phyloP scores from a whole-genome alignment of 2,113 vertebrate genomes.

The Cacatua alba region DNA sequence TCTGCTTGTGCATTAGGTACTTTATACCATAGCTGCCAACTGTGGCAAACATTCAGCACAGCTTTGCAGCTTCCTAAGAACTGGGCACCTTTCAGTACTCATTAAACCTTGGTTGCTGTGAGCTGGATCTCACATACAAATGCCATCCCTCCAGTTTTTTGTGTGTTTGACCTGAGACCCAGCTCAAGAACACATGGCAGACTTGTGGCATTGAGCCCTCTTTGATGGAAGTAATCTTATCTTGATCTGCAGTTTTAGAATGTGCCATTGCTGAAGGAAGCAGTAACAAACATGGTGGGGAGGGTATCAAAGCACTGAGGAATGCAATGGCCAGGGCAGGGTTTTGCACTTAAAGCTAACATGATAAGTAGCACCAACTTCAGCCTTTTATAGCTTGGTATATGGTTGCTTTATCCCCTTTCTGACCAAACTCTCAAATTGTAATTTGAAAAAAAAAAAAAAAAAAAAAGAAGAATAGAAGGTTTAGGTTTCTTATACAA shows the following conservation, averaged over 20 bases:
- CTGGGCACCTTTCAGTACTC: neutral
- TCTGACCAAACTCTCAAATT: neutral
- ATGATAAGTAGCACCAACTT: neutral
- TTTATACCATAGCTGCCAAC: no score
- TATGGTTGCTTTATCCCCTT: neutral
- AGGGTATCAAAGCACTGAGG: neutral
- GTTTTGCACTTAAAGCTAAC: neutral
- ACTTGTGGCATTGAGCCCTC: neutral
- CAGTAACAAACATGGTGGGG: neutral
- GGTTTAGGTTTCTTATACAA: neutral
- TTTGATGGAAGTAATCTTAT: neutral
- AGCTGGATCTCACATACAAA: neutral
- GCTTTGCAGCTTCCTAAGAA: neutral
- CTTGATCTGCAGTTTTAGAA: neutral
- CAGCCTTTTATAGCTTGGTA: neutral
- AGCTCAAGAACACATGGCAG: fast-evolving
- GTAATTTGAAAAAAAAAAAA: neutral
- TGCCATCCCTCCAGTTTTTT: neutral
- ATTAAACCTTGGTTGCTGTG: neutral
- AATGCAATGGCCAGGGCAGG: neutral
- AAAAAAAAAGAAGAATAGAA: neutral
- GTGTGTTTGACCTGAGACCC: fast-evolving
- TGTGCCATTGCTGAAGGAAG: neutral
- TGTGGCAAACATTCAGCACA: neutral
- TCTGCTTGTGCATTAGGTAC: no score